Evolutionary conservation across 2,113 vertebrate genomes (phyloP).

Genomic region (Oenanthe melanoleuca): DNA sequence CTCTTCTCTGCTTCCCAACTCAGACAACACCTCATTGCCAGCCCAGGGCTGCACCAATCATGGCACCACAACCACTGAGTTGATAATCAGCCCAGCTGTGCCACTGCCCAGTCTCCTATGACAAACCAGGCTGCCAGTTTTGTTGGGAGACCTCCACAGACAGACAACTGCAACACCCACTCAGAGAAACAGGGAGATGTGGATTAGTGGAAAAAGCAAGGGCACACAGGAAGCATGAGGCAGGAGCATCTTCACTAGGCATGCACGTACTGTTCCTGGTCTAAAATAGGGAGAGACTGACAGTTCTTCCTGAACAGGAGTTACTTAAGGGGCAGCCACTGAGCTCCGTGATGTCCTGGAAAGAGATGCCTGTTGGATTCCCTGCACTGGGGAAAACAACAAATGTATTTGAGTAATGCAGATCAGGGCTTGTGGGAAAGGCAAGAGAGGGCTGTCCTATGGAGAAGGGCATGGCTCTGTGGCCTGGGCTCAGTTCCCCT

Average conservation of each 20-base stretch:
- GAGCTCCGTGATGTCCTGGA: not conserved
- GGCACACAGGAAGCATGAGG: not conserved
- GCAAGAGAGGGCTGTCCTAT: not conserved
- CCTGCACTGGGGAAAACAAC: not conserved
- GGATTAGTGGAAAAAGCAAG: slow-evolving; percentile 38
- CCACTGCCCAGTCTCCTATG: not conserved
- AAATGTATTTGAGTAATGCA: not conserved
- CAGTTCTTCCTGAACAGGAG: not conserved
- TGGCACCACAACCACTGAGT: fast-evolving
- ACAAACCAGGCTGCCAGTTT: not conserved
- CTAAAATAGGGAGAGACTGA: not conserved
- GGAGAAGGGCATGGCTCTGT: not conserved
- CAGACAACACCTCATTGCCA: not conserved
- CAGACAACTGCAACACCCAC: slow-evolving; percentile 29
- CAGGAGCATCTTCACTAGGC: not conserved
- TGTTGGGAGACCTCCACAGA: not conserved
- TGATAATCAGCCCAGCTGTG: not conserved
- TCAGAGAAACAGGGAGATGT: slow-evolving; percentile 17
- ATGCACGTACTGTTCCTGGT: not conserved
- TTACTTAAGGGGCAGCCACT: not conserved
- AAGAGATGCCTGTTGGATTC: not conserved
- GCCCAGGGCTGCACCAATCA: not conserved
- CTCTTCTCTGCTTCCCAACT: not conserved
- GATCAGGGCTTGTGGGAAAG: not conserved
- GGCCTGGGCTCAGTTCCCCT: not conserved